Evolutionary conservation across 37 sponge, comb jelly and placozoan species (phyloP).

Genomic region (Hexactinellida sp.): DNA sequence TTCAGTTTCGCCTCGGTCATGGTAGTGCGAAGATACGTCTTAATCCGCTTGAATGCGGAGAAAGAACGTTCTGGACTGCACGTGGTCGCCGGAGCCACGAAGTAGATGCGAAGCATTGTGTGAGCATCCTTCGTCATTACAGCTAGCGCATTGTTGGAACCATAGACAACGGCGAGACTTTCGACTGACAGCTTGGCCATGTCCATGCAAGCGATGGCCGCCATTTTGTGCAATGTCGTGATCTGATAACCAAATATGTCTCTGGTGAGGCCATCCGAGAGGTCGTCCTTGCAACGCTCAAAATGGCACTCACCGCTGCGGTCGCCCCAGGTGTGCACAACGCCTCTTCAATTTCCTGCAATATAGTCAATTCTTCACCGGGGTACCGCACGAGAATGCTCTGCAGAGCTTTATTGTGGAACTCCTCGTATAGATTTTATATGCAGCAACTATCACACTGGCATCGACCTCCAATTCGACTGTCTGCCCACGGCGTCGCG

Average conservation of each 20-base stretch:
- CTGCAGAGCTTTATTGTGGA: not conserved
- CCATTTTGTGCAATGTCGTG: not conserved
- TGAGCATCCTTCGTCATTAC: slow-evolving; percentile 14
- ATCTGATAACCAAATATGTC: slow-evolving; percentile 6
- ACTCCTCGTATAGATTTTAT: not conserved
- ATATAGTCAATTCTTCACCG: not conserved
- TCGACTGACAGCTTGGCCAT: slow-evolving; percentile 16
- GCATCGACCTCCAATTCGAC: not conserved
- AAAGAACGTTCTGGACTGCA: slow-evolving; percentile 3
- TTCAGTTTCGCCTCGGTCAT: slow-evolving; percentile 17
- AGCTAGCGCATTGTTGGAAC: not conserved
- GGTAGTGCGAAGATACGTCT: slow-evolving; percentile 9
- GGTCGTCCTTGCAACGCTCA: slow-evolving; percentile 6
- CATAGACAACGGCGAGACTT: slow-evolving; percentile 17
- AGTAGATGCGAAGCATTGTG: slow-evolving; percentile 4
- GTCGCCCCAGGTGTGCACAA: not conserved
- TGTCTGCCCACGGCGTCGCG: slow-evolving; percentile 11
- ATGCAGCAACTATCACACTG: slow-evolving; percentile 7
- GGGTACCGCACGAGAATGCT: not conserved
- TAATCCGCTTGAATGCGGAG: slow-evolving; percentile 13
- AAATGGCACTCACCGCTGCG: not conserved
- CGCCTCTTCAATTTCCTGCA: slow-evolving; percentile 16
- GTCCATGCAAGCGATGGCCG: not conserved
- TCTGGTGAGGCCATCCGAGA: slow-evolving; percentile 4
- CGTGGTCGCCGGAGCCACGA: slow-evolving; percentile 13